A percentile compares a stretch with the other conserved stretches of the same genome.
Conservation (phyloP, 2,888 invertebrate genomes). For the Parnassius mnemosyne region DNA sequence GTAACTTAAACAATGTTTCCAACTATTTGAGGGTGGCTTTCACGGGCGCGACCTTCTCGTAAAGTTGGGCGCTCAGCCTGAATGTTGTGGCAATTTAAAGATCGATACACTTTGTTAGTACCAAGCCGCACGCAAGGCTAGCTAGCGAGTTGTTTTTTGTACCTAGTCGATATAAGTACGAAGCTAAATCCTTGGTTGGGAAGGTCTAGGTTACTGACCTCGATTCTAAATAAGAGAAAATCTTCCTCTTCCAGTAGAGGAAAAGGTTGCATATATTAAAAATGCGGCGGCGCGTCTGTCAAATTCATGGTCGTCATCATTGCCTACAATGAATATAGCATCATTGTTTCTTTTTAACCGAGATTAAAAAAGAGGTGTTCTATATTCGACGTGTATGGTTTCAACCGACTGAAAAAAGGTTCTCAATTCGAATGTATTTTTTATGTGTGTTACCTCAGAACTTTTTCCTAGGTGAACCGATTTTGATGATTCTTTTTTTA, state of each 20-base stretch:
- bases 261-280: slow-evolving; percentile 3
- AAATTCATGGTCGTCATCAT: not conserved
- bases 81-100: slow-evolving; percentile 10
- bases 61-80: slow-evolving; percentile 9
- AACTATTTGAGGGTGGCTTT: slow-evolving; percentile 14
- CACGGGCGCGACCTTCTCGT: slow-evolving; percentile 23
- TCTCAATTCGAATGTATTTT: no score
- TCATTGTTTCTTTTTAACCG: no score
- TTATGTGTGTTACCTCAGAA: no score
- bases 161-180: no score
- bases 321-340: no score
- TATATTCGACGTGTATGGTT: no score
- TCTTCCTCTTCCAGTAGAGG: slow-evolving; percentile 7
- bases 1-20: not conserved
- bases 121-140: slow-evolving; percentile 14
- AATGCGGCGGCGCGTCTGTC: not conserved
- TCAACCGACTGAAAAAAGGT: no score
- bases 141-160: not conserved
- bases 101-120: slow-evolving; percentile 17
- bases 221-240: not conserved
- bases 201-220: slow-evolving; percentile 4
- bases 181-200: slow-evolving; percentile 9
- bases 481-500: no score
- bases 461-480: no score
- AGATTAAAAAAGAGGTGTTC: no score